These are phyloP conservation scores for Clarias macrocephalus DNA, from an alignment of 2,113 vertebrate species.

Conservation along the genomic window DNA sequence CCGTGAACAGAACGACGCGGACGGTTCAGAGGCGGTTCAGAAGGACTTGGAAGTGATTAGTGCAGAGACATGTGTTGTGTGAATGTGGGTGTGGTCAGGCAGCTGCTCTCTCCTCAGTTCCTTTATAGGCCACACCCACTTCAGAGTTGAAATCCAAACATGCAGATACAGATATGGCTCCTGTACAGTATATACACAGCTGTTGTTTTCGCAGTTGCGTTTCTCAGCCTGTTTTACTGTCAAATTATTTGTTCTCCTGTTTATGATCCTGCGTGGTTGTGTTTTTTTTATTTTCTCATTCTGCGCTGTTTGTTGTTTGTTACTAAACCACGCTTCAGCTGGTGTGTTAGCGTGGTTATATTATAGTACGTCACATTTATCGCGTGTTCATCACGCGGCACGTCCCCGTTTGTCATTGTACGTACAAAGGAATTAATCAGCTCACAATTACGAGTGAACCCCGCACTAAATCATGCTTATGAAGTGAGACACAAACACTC, in stretches of 20 bases:
- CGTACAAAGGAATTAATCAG: neutral
- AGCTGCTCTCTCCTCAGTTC: too few species aligned
- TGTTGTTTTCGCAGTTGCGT: neutral
- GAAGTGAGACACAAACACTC: constrained; percentile 5
- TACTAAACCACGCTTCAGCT: neutral
- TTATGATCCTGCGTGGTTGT: neutral
- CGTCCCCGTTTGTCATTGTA: neutral
- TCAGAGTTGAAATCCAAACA: neutral
- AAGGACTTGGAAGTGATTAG: too few species aligned
- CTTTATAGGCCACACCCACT: neutral
- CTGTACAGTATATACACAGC: neutral
- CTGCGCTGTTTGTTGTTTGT: neutral
- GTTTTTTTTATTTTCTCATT: neutral
- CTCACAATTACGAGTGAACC: constrained; percentile 1
- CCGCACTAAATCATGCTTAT: neutral
- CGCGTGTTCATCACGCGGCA: neutral
- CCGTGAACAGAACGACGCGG: too few species aligned
- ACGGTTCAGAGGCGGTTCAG: too few species aligned
- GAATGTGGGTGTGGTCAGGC: too few species aligned
- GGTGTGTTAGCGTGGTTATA: neutral
- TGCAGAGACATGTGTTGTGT: too few species aligned
- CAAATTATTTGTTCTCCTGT: neutral
- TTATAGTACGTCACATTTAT: neutral
- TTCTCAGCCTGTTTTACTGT: neutral
- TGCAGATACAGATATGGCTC: neutral